A percentile compares a stretch with the other conserved stretches of the same genome.
Conservation (phyloP, 2,888 invertebrate species). For the Sisyra nigra region DNA sequence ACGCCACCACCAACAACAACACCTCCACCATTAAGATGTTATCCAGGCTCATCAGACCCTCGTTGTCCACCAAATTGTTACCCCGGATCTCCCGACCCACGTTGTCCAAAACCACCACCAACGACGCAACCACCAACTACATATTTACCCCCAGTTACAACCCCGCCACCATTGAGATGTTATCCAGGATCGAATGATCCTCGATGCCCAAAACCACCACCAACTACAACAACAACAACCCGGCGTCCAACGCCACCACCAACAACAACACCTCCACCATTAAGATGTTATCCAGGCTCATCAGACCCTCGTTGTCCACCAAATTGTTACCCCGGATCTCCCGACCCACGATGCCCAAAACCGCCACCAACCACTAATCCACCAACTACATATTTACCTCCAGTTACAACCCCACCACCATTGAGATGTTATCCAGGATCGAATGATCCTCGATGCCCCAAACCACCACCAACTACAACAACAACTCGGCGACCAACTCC, state of each 20-base stretch:
- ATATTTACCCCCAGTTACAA: constrained; percentile 12
- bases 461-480: constrained; percentile 26
- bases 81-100: constrained; percentile 18
- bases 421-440: constrained; percentile 23
- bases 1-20: constrained; percentile 21
- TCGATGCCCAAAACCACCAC: constrained; percentile 17
- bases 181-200: constrained; percentile 19
- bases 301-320: constrained; percentile 11
- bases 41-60: too few species aligned
- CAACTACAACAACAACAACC: constrained; percentile 13
- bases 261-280: constrained; percentile 17
- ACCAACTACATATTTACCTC: constrained; percentile 14
- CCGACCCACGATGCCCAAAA: constrained; percentile 23
- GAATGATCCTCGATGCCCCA: constrained; percentile 19
- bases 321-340: constrained; percentile 21
- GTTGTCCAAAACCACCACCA: constrained; percentile 18
- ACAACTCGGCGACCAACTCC: constrained; percentile 12
- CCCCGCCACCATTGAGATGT: constrained; percentile 14
- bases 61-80: constrained; percentile 14
- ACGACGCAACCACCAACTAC: constrained; percentile 16
- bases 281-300: too few species aligned
- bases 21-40: constrained; percentile 15
- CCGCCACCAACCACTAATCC: constrained; percentile 13
- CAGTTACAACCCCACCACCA: constrained; percentile 12
- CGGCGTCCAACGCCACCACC: constrained; percentile 19